Base-by-base conservation (phyloP, 2,113 vertebrate genomes). In the Hydropotes inermis region DNA sequence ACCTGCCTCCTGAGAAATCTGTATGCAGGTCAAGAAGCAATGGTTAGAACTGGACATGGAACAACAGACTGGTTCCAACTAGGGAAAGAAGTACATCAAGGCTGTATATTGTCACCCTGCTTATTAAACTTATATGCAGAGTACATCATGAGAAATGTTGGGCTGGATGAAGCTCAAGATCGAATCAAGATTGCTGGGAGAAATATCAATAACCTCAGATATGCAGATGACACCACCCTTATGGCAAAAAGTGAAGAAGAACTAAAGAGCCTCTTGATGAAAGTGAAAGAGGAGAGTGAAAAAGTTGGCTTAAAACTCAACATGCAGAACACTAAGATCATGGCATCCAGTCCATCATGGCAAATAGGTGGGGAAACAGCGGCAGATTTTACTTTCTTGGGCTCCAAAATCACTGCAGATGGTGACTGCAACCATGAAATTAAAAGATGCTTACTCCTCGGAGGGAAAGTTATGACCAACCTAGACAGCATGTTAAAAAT, bases 1-100 rank as follows among this genome's bases (percentile, higher is more conserved):
- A 67, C 16, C 33, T 67, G 33, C 33, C 64, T 36, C 33, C 19
- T 67, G 64, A 67, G 64, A 67, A 36, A 67, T 19, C 64, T 36
- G 8, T n/a, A 36, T 67, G 64, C 64, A 36, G 14, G 0, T 2
- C 33, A n/a, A 8, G 64, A 67, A 67, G 64, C 4, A 19, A 67
- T 16, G 17, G 64, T 19, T 67, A 67, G 16, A 67, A 36, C 33
- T 21, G 64, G 33, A 67, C 16, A 19, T 67, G 64, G 64, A 67
- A 67, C 33, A n/a, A 67, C 4, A n/a, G 64, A n/a, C 16, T 36
- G 33, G 33, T 67, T n/a, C 16, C 64, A 67, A 36, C 19, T n/a
- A 0, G 1, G 16, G 0, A 36, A 19, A n/a, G 33, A 0, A 67
- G 7, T 67, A 10, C 0, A 0, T n/a, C 16, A n/a, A 67, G 64